A percentile compares a stretch with the other conserved stretches of the same genome.
These are phyloP conservation scores for Pseudorectes ferrugineus DNA, from an alignment of 2,113 vertebrate species.

Conservation along the genomic window DNA sequence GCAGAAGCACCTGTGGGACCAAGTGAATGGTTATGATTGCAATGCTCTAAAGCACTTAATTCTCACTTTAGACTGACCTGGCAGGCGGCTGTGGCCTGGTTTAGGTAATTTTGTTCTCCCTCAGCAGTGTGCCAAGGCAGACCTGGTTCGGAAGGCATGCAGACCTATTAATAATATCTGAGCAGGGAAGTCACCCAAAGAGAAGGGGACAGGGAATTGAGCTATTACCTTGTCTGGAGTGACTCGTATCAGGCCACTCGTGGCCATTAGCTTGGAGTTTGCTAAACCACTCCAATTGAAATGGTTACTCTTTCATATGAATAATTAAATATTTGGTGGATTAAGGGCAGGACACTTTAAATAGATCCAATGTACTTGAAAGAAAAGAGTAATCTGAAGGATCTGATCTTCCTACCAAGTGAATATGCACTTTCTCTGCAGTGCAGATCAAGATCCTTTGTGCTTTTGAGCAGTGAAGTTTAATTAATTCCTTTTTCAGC, in stretches of 20 bases:
- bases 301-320: not conserved
- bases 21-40: not conserved
- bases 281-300: not conserved
- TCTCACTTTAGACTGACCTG: not conserved
- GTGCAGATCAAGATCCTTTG: not conserved
- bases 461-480: not conserved
- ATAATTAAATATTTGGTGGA: not conserved
- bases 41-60: not conserved
- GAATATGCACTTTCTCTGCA: not conserved
- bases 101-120: not conserved
- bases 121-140: not conserved
- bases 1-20: accelerated
- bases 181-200: not conserved
- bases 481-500: not conserved
- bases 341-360: not conserved
- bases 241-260: accelerated
- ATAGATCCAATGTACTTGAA: not conserved
- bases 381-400: not conserved
- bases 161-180: not conserved
- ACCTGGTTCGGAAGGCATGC: not conserved
- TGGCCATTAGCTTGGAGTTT: not conserved
- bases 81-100: not conserved
- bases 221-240: not conserved
- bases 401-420: not conserved
- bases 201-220: not conserved